These are phyloP conservation scores for Macrotus californicus DNA, from an alignment of 2,113 vertebrate genomes.

Conservation along the genomic window DNA sequence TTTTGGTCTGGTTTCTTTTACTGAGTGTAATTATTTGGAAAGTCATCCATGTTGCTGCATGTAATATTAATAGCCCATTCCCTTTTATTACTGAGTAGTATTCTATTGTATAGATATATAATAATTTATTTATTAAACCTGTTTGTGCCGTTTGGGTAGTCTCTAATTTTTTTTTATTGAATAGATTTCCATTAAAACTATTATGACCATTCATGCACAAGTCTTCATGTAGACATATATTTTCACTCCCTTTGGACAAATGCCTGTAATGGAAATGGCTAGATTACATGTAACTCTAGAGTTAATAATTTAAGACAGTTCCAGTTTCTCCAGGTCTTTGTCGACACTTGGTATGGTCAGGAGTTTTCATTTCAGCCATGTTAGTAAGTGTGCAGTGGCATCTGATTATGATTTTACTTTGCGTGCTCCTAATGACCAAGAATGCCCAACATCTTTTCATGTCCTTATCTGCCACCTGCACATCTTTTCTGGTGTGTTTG, in stretches of 20 bases:
- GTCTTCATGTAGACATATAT: background rate
- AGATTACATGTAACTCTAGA: background rate
- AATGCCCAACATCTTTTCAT: background rate
- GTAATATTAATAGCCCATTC: background rate
- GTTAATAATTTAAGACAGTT: background rate
- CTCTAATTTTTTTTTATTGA: background rate
- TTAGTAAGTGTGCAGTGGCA: background rate
- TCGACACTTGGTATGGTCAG: background rate
- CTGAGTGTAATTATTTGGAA: background rate
- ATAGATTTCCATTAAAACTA: background rate
- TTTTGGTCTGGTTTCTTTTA: background rate
- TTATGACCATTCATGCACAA: background rate
- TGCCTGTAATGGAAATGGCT: background rate
- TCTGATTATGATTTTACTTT: background rate
- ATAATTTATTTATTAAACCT: background rate
- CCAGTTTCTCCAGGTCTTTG: background rate
- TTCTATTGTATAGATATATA: background rate
- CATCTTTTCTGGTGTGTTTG: background rate
- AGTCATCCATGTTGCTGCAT: background rate
- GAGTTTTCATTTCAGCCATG: background rate
- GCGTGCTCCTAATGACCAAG: background rate
- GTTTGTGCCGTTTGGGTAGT: background rate
- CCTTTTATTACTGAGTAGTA: background rate
- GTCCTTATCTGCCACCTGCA: background rate
- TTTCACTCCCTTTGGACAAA: background rate